phyloP scores from a whole-genome alignment of 2,113 vertebrate genomes.

The Toxotes chatareus region DNA sequence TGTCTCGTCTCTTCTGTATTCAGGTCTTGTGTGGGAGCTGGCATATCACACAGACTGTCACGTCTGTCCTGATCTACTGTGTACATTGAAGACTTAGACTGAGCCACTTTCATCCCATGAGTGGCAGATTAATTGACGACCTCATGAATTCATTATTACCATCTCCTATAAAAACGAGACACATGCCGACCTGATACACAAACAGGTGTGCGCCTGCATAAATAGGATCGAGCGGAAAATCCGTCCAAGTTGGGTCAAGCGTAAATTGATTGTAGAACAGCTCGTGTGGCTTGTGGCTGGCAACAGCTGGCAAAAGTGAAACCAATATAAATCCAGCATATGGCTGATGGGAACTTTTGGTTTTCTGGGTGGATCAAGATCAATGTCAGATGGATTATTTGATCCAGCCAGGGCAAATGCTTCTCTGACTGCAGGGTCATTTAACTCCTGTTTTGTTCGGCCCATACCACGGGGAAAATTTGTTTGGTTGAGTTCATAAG shows the following conservation, averaged over 20 bases:
- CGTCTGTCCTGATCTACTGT: conserved; percentile 55
- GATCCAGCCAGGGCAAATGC: conserved; percentile 4
- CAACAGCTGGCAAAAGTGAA: conserved; percentile 29
- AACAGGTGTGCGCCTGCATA: conserved; percentile 61
- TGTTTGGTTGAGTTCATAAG: conserved; percentile 37
- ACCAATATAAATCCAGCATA: conserved; percentile 40
- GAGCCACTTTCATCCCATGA: conserved; percentile 52
- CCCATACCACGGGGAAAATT: conserved; percentile 14
- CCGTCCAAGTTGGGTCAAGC: conserved; percentile 21
- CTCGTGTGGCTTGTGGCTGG: conserved; percentile 32
- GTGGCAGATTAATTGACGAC: conserved; percentile 73
- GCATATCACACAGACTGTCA: conserved; percentile 22
- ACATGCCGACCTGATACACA: conserved; percentile 18
- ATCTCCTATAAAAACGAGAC: conserved; percentile 45
- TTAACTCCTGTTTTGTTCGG: conserved; percentile 11
- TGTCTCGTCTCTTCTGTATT: conserved; percentile 48
- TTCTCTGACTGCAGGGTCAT: conserved; percentile 21
- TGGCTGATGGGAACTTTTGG: conserved; percentile 30
- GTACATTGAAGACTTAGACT: conserved; percentile 51
- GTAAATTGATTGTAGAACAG: conserved; percentile 53
- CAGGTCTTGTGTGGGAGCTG: conserved; percentile 38
- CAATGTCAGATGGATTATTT: conserved; percentile 25
- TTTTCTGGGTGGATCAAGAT: conserved; percentile 31
- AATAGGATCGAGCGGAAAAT: conserved; percentile 52
- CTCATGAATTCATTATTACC: conserved; percentile 69